Percentiles rank a stretch among this genome's conserved stretches.
Evolutionary conservation across 2,113 vertebrate genomes (phyloP).

Genomic region (Neodon shergylaensis): DNA sequence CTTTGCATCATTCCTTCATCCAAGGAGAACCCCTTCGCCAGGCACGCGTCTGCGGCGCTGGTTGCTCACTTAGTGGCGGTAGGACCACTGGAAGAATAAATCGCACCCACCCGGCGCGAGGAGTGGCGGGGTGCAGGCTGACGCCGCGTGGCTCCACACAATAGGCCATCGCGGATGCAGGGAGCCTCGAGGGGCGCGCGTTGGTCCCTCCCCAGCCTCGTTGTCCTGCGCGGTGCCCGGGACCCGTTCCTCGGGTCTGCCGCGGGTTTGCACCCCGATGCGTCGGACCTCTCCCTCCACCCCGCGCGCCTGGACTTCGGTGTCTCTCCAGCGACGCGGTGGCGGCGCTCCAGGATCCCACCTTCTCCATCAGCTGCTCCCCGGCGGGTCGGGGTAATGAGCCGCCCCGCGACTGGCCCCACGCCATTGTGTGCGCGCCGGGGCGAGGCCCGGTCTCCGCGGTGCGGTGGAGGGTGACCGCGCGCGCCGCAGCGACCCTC

Average conservation of each 20-base stretch:
- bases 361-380: neutral
- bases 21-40: neutral
- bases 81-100: neutral
- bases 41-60: neutral
- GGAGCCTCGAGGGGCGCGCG: neutral
- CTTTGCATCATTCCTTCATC: neutral
- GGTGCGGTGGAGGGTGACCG: constrained; percentile 89
- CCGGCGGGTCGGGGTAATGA: constrained; percentile 87
- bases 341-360: neutral
- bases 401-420: constrained; percentile 82
- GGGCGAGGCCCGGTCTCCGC: constrained; percentile 74
- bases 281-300: neutral
- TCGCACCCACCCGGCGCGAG: fast-evolving
- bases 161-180: neutral
- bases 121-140: neutral
- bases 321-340: neutral
- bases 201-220: fast-evolving
- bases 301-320: neutral
- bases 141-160: neutral
- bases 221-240: neutral
- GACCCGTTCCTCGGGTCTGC: neutral
- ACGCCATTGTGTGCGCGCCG: constrained; percentile 85
- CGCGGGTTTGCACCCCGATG: fast-evolving
- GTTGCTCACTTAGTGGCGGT: neutral
- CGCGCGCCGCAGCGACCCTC: constrained; percentile 79